Evolutionary conservation across 2,797 vertebrate species (phyloP).

Genomic region (Streptopelia turtur): DNA sequence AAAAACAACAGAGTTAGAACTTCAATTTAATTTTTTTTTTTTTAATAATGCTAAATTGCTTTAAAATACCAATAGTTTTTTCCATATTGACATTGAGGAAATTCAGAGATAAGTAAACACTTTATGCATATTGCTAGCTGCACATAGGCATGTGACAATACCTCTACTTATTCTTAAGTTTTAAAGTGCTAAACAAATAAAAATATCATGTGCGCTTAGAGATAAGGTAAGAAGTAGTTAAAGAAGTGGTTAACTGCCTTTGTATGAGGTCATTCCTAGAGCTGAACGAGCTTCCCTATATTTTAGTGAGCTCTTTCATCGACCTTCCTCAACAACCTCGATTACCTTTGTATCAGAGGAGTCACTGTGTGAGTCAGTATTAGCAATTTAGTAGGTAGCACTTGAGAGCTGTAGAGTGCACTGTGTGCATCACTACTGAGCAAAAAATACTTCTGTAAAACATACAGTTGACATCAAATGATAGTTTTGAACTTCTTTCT

Average conservation of each 20-base stretch:
- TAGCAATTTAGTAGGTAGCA: neutral
- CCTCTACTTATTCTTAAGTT: neutral
- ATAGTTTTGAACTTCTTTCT: neutral
- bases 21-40: neutral
- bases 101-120: neutral
- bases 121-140: neutral
- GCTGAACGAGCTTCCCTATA: neutral
- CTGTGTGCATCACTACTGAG: neutral
- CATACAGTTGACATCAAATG: neutral
- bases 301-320: neutral
- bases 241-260: neutral
- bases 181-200: neutral
- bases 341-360: neutral
- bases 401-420: neutral
- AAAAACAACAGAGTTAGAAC: neutral
- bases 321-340: neutral
- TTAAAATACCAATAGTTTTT: neutral
- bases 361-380: neutral
- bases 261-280: neutral
- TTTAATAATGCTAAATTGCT: neutral
- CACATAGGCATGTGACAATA: neutral
- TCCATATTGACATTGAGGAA: neutral
- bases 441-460: neutral
- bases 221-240: neutral
- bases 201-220: neutral